phyloP scores from a whole-genome alignment of 2,797 vertebrate species.

The Xenops minutus region DNA sequence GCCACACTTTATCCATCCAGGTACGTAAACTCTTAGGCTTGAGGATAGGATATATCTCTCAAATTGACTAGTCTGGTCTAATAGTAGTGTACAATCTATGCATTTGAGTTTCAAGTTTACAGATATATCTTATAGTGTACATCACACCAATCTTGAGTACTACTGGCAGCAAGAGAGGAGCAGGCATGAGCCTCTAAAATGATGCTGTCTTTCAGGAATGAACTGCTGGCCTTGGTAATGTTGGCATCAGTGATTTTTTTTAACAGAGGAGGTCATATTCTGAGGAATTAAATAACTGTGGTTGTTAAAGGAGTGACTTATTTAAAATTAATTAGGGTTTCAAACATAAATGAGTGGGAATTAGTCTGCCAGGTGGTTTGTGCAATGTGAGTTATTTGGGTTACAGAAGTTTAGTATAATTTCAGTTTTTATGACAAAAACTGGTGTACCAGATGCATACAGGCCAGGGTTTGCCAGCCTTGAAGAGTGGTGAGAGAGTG shows the following conservation, averaged over 20 bases:
- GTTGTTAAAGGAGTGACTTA: not conserved
- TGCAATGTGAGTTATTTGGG: not conserved
- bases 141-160: not conserved
- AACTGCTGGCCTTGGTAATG: not conserved
- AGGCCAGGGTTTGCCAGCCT: not conserved
- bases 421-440: slow-evolving; percentile 7
- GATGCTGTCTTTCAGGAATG: not conserved
- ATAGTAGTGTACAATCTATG: not conserved
- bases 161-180: not conserved
- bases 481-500: not conserved
- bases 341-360: not conserved
- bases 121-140: not conserved
- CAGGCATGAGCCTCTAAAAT: not conserved
- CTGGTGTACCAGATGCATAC: not conserved
- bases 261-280: not conserved
- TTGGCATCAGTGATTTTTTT: not conserved
- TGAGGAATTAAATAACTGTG: not conserved
- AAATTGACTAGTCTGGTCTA: not conserved
- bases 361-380: slow-evolving; percentile 2
- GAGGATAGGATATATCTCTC: not conserved
- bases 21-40: not conserved
- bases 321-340: not conserved
- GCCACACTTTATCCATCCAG: not conserved
- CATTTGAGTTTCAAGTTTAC: not conserved
- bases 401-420: not conserved